phyloP scores from a whole-genome alignment of 64 coral and sea anemone genomes.

The Exaiptasia diaphana region DNA sequence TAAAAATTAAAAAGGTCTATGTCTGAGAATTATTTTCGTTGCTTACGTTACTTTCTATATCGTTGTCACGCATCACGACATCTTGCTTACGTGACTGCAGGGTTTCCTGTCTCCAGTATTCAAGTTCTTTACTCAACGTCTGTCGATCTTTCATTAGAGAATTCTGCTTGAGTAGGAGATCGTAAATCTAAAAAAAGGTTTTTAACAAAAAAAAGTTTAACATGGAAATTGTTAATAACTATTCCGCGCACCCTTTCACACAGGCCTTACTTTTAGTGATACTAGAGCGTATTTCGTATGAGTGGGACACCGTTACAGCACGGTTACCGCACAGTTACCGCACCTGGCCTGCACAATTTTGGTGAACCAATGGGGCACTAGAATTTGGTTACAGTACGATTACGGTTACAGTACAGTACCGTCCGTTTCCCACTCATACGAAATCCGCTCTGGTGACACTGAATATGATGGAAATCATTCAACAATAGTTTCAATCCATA shows the following conservation, averaged over 20 bases:
- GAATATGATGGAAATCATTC: no score
- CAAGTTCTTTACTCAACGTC: conserved; percentile 58
- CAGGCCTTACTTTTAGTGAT: neutral
- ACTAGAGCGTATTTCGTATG: no score
- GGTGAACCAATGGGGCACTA: no score
- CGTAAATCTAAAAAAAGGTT: conserved; percentile 54
- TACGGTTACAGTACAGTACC: no score
- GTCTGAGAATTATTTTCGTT: conserved; percentile 11
- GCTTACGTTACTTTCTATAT: conserved; percentile 74
- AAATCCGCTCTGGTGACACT: no score
- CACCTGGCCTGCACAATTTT: no score
- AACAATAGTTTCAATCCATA: neutral
- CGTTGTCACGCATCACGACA: conserved; percentile 33
- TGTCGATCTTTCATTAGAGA: conserved; percentile 75
- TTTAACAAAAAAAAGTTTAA: no score
- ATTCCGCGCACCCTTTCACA: neutral
- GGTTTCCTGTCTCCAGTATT: conserved; percentile 68
- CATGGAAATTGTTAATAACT: neutral
- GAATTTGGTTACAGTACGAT: no score
- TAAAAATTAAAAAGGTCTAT: no score
- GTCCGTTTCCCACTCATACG: no score
- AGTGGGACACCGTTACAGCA: no score
- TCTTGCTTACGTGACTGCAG: conserved; percentile 18
- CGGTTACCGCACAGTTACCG: no score
- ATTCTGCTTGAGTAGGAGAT: conserved; percentile 70